Base-by-base conservation (phyloP, 2,113 vertebrate genomes). In the Periophthalmodon schlosseri region DNA sequence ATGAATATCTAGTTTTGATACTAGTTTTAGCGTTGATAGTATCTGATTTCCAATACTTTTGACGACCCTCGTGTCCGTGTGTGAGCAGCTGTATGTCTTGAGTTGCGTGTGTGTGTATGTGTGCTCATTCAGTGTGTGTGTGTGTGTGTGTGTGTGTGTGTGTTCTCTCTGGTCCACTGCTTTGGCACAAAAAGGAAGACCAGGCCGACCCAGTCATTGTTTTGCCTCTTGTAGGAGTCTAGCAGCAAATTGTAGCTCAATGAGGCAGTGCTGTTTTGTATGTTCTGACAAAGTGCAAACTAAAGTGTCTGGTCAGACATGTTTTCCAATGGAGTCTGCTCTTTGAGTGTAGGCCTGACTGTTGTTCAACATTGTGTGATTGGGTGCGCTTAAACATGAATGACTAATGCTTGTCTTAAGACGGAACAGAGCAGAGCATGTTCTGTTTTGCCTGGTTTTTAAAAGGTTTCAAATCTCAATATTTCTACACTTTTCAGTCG, bases 161-260 rank as follows among this genome's bases (percentile, higher is more conserved):
- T 70, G 72, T 80, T 74, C 77, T 84, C 78, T 86, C 76, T 91
- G 88, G 83, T 89, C 85, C 71, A 84, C 82, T 91, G 91, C 90
- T 84, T 86, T 83, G 79, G 84, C 82, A 91, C 91, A 90, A 92
- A 91, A 90, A 88, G 73, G 76, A 81, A 72, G 85, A 78, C 78
- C 81, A 79, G 76, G 83, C 87, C 50, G 82, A 82, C 85, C 87
- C 81, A 20, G 72, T 88, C 91, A 91, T 93, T 93, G 88, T 91
- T 79, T 85, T 89, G 70, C 74, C 84, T 87, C 81, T 89, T 92
- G 89, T 91, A 88, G 84, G 89, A 89, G 90, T 91, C 89, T 74
- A 84, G 86, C 87, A 88, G 87, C 88, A 90, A 90, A 91, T 89
- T 91, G 87, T 88, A 83, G 78, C 88, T 91, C 86, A 91, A 86